A percentile compares a stretch with the other conserved stretches of the same genome.
Evolutionary conservation across 2,113 vertebrate species (phyloP).

Genomic region (Oceanodroma tethys): DNA sequence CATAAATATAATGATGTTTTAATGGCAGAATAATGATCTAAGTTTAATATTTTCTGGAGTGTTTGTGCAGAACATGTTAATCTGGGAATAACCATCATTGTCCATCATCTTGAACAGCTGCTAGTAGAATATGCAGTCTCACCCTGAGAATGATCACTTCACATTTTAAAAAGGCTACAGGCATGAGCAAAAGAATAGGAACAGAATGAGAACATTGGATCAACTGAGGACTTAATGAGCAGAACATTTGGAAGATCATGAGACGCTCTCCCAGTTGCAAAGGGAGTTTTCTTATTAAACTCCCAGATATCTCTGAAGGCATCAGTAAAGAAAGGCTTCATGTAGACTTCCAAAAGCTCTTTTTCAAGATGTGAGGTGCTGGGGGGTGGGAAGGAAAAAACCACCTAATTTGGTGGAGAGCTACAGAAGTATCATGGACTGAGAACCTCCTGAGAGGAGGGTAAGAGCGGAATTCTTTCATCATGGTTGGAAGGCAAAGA

Average conservation of each 20-base stretch:
- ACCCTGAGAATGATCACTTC: neutral
- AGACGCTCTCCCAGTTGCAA: neutral
- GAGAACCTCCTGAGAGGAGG: neutral
- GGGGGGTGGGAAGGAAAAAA: neutral
- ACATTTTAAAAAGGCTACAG: slow-evolving; percentile 30
- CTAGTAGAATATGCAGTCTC: slow-evolving; percentile 3
- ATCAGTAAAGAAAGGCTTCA: neutral
- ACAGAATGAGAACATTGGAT: slow-evolving; percentile 29
- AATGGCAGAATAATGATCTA: neutral
- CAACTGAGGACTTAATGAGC: slow-evolving; percentile 28
- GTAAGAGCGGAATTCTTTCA: neutral
- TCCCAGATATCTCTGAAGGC: neutral
- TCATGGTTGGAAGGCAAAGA: neutral
- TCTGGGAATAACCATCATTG: neutral
- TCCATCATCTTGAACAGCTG: slow-evolving; percentile 14
- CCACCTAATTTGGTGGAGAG: neutral
- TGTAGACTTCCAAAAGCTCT: neutral
- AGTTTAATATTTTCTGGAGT: neutral
- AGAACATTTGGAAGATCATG: slow-evolving; percentile 21
- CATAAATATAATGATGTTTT: neutral
- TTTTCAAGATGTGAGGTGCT: neutral
- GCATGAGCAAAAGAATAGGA: slow-evolving; percentile 31
- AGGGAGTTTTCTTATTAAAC: neutral
- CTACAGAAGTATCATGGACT: neutral
- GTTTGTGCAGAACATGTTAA: slow-evolving; percentile 1